These are phyloP conservation scores for Zaprionus nigranus DNA, from an alignment of 1,140 invertebrate genomes.

Conservation along the genomic window DNA sequence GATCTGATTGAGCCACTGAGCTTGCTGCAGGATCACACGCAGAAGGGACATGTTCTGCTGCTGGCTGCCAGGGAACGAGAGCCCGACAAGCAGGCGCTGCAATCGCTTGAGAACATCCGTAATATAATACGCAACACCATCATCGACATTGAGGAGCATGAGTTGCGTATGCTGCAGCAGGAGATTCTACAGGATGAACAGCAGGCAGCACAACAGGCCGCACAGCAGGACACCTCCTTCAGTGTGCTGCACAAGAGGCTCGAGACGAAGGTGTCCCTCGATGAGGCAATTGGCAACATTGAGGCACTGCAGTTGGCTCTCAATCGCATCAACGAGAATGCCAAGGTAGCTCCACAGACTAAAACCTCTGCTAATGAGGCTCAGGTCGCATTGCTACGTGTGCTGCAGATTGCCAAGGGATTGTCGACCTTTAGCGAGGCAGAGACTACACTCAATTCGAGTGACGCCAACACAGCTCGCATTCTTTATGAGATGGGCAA, in stretches of 20 bases:
- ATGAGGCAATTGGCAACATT: constrained; percentile 66
- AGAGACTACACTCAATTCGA: constrained; percentile 53
- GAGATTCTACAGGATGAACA: constrained; percentile 76
- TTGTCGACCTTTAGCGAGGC: constrained; percentile 63
- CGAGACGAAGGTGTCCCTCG: constrained; percentile 69
- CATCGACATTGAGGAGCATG: constrained; percentile 79
- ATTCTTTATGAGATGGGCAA: constrained; percentile 65
- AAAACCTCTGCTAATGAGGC: constrained; percentile 60
- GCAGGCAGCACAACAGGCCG: constrained; percentile 20
- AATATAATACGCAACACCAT: constrained; percentile 71
- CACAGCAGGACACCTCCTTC: constrained; percentile 72
- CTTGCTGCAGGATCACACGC: constrained; percentile 66
- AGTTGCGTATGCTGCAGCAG: constrained; percentile 75
- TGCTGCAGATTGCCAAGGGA: constrained; percentile 64
- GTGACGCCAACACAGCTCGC: constrained; percentile 59
- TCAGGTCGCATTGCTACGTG: constrained; percentile 55
- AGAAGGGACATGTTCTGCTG: constrained; percentile 64
- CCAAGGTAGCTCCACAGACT: constrained; percentile 24
- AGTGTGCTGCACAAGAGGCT: constrained; percentile 67
- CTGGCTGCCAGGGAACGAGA: constrained; percentile 38
- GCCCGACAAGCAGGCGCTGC: constrained; percentile 60
- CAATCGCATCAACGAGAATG: constrained; percentile 54
- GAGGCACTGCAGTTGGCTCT: constrained; percentile 60
- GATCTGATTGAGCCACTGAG: constrained; percentile 83
- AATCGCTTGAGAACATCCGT: constrained; percentile 64